These are phyloP conservation scores for Zaprionus nigranus DNA, from an alignment of 1,140 invertebrate genomes.

Conservation along the genomic window DNA sequence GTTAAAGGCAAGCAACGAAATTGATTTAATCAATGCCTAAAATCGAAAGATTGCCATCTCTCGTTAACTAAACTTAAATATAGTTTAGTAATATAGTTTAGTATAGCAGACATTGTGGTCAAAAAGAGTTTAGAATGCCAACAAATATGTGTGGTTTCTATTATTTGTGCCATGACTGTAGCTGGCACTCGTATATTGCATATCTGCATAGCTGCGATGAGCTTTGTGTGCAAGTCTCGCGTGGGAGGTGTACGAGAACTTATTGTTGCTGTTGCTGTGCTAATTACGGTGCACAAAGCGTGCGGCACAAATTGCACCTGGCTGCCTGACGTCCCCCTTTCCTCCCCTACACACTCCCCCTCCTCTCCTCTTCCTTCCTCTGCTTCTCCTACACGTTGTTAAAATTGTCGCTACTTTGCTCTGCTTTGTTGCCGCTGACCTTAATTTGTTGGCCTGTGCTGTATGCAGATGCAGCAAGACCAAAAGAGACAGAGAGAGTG, in stretches of 20 bases:
- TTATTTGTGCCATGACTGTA: not conserved
- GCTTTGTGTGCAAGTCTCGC: not conserved
- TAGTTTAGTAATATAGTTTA: too few relatives aligned
- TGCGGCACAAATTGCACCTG: conserved; percentile 4
- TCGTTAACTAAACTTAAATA: too few relatives aligned
- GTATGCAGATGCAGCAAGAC: not conserved
- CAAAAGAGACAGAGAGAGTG: not conserved
- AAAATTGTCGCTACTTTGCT: not conserved
- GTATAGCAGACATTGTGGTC: too few relatives aligned
- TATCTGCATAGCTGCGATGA: not conserved
- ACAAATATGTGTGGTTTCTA: not conserved
- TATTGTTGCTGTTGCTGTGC: conserved; percentile 6
- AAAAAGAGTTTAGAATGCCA: too few relatives aligned
- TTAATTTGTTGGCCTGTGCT: conserved; percentile 19
- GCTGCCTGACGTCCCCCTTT: not conserved
- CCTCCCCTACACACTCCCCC: not conserved
- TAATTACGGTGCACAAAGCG: conserved; percentile 8
- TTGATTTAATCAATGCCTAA: too few relatives aligned
- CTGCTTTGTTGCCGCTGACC: conserved; percentile 21
- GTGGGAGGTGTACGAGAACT: conserved; percentile 1
- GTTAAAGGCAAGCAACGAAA: too few relatives aligned
- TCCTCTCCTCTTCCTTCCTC: not conserved
- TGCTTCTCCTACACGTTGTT: not conserved
- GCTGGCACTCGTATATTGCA: not conserved
- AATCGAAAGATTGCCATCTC: too few relatives aligned